Base-by-base conservation (phyloP, 1,140 invertebrate genomes). In the Leptinotarsa undecemlineata region DNA sequence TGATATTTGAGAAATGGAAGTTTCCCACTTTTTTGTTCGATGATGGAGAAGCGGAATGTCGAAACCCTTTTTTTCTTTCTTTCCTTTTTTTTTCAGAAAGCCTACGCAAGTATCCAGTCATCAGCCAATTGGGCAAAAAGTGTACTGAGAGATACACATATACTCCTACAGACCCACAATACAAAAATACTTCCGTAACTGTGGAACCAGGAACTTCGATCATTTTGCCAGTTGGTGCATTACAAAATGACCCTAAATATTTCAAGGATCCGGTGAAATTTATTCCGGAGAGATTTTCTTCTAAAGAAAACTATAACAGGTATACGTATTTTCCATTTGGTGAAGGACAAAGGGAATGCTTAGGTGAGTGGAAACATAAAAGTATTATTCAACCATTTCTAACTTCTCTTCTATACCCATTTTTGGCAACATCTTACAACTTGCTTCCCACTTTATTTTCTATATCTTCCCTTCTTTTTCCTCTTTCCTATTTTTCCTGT, bases 121-220 rank as follows among this genome's bases (percentile, higher is more conserved):
- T 73, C 3, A 13, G 17, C 4, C 47, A 68, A 6, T 47, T 68
- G 0, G n/a, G n/a, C 13, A 73, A 73, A 23, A n/a, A 48, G 19
- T 73, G 72, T 33, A 73, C 63, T 13, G 63, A 73, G 66, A 42
- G 51, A 2, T 73, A 68, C n/a, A 73, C 72, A 1, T 68, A 68
- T 17, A 51, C 63, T 6, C 17, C 72, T 3, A 68, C 48, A 23
- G 66, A 68, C 42, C 42, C 63, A 33, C 33, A 73, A 3, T 73
- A 51, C 21, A 73, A 73, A 19, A 60, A 68, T n/a, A 57, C 68
- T 4, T 21, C 48, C 4, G 72, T 73, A 4, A 67, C 62, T 8
- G 15, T 73, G 6, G 62, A 73, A 60, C 21, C 33, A 21, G 72
- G 72, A 3, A 42, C 62, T 3, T 19, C 64, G 4, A 68, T 73